Conservation (phyloP, 2,113 vertebrate species). For the Limanda limanda region DNA sequence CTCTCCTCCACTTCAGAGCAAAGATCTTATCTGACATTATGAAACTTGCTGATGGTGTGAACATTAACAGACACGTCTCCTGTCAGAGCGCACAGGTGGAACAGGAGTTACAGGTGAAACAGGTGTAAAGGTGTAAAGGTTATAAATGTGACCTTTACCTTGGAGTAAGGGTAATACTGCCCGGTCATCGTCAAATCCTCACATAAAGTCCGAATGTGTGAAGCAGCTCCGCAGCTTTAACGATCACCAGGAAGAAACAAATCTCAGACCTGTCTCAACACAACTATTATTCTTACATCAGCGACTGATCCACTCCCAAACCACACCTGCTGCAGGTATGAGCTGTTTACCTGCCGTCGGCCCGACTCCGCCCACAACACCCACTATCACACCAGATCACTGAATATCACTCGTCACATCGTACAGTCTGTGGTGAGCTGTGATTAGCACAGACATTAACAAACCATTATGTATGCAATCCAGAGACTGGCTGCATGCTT, state of each 20-base stretch:
- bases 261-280: slow-evolving; percentile 67
- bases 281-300: slow-evolving; percentile 53
- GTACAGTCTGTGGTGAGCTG: no score
- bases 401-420: no score
- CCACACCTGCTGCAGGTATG: slow-evolving; percentile 82
- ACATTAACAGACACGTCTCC: neutral
- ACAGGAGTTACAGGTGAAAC: neutral
- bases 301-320: slow-evolving; percentile 72
- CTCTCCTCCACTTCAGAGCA: neutral
- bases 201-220: neutral
- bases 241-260: slow-evolving; percentile 6
- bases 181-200: slow-evolving; percentile 47
- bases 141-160: slow-evolving; percentile 46
- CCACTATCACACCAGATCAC: neutral
- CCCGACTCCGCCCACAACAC: neutral
- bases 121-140: neutral
- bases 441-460: neutral
- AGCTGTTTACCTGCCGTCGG: slow-evolving; percentile 38
- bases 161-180: slow-evolving; percentile 65
- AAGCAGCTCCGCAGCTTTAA: neutral
- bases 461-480: no score
- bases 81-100: neutral
- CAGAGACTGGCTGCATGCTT: no score
- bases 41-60: neutral
- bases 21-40: neutral